Evolutionary conservation across 2,113 vertebrate species (phyloP), one percentile per base, ranked within the genome.

Genomic region (Myocastor coypus): DNA sequence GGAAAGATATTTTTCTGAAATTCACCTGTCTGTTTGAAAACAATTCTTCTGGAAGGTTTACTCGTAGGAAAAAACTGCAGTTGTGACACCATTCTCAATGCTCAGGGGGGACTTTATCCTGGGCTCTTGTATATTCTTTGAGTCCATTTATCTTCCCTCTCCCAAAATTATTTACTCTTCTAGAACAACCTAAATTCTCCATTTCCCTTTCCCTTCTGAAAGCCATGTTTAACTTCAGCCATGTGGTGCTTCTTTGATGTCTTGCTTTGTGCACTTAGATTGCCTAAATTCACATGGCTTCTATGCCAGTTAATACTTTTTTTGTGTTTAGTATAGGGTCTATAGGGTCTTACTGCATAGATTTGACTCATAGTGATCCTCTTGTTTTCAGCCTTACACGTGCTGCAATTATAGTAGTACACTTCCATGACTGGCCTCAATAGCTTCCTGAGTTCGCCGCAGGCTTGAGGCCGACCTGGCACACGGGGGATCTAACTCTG

Each of bases 1-100:
- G 12, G 34, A 61, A 73, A 40, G 6, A 26, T 37, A 50, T 69
- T 26, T 32, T 22, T 61, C 8, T 37, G 17, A 26, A 50, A 37
- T 12, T 46, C 34, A n/a, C n/a, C 12, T 9, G 1, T 14, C 14
- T 28, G 50, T 7, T 12, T 1, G 17, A 52, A 5, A 6, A 19
- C 30, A 32, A 24, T 5, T 52, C 3, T 28, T 82, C n/a, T 59
- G 59, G 52, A 71, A 88, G 28, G 46, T 14, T 28, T 30, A 1
- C 17, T 93, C 37, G 26, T n/a, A 55, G 83, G 52, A 71, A 40
- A 17, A 50, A 71, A 32, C 14, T 19, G 26, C 8, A 63, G 24
- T 24, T 3, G 5, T 22, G 4, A 24, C 5, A 30, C 10, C 7
- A 37, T 32, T 61, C 20, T 16, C 12, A 71, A 12, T 63, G 19